A percentile compares a stretch with the other conserved stretches of the same genome.
Evolutionary conservation across 1,140 invertebrate genomes (phyloP).

Genomic region (Spodoptera litura): DNA sequence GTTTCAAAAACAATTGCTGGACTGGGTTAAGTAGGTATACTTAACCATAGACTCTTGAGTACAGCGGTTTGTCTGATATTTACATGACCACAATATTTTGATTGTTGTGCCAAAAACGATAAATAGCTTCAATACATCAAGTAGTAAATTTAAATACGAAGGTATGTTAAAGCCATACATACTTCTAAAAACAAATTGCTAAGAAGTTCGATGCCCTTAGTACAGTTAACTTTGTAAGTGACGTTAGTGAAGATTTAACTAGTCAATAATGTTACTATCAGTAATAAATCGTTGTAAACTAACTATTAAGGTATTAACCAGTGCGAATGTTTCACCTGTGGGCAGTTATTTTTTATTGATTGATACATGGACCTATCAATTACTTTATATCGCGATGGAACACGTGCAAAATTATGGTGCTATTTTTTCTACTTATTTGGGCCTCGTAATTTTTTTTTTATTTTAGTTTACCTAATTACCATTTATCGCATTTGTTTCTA

Average conservation of each 20-base stretch:
- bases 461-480: too few species aligned
- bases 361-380: neutral
- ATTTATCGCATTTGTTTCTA: too few species aligned
- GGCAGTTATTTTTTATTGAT: conserved; percentile 22
- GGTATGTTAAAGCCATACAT: neutral
- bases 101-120: neutral
- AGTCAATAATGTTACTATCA: neutral
- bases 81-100: neutral
- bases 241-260: neutral
- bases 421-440: neutral
- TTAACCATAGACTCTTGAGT: too few species aligned
- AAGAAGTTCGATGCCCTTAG: conserved; percentile 23
- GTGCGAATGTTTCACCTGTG: conserved; percentile 18
- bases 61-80: too few species aligned
- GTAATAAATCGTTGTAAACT: conserved; percentile 6
- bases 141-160: neutral
- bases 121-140: conserved; percentile 13
- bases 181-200: neutral
- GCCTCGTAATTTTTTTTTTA: neutral
- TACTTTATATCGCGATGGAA: neutral
- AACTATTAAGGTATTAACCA: neutral
- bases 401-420: conserved; percentile 1
- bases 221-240: conserved; percentile 10
- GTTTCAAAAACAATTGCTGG: too few species aligned
- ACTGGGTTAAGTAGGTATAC: too few species aligned